phyloP scores from a whole-genome alignment of 2,113 vertebrate species.

The Leucoraja erinaceus region DNA sequence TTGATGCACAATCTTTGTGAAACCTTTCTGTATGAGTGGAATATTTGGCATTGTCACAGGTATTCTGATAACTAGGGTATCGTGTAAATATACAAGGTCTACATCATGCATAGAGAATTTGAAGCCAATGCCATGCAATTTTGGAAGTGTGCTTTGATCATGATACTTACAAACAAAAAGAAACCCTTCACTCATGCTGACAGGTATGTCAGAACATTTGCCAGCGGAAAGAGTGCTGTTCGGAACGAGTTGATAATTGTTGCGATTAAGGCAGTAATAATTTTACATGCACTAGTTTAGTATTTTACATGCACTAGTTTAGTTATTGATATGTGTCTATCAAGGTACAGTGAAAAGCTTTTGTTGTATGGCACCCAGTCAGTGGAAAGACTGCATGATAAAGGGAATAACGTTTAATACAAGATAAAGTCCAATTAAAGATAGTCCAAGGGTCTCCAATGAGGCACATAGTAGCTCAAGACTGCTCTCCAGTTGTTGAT shows the following conservation, averaged over 20 bases:
- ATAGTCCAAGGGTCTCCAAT: too few relatives aligned
- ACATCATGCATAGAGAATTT: slow-evolving; percentile 49
- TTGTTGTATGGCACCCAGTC: too few relatives aligned
- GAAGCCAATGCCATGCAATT: slow-evolving; percentile 55
- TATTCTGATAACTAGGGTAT: not conserved
- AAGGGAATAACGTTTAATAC: too few relatives aligned
- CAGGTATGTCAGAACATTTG: slow-evolving; percentile 46
- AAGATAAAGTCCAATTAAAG: too few relatives aligned
- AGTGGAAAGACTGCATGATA: too few relatives aligned
- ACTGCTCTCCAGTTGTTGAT: too few relatives aligned
- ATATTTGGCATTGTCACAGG: not conserved
- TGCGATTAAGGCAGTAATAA: slow-evolving; percentile 58
- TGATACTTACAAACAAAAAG: slow-evolving; percentile 51
- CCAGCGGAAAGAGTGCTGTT: slow-evolving; percentile 56
- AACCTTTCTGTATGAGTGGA: not conserved
- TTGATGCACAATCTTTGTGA: not conserved
- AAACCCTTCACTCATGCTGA: slow-evolving; percentile 52
- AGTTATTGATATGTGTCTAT: too few relatives aligned
- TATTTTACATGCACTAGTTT: slow-evolving; percentile 40
- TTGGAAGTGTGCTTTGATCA: slow-evolving; percentile 61
- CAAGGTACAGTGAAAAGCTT: too few relatives aligned
- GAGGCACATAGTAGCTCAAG: too few relatives aligned
- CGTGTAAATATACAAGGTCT: slow-evolving; percentile 45
- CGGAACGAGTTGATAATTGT: slow-evolving; percentile 61
- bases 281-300: slow-evolving; percentile 35